Percentiles rank a stretch among this genome's conserved stretches.
Conservation (phyloP, 2,113 vertebrate genomes). For the Platichthys flesus region DNA sequence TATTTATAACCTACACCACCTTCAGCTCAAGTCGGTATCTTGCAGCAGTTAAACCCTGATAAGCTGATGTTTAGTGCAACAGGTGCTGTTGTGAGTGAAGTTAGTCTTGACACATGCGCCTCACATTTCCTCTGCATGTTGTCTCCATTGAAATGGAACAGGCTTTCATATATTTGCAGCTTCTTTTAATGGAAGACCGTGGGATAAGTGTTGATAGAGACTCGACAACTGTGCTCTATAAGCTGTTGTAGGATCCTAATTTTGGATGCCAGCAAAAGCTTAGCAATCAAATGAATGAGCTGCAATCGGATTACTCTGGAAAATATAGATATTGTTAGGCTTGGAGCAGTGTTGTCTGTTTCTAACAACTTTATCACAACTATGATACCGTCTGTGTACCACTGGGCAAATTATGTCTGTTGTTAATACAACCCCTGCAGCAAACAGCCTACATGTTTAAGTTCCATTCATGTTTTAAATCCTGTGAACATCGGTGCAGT, state of each 20-base stretch:
- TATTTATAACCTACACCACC: background rate
- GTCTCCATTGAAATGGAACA: background rate
- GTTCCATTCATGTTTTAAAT: background rate
- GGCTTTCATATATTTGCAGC: background rate
- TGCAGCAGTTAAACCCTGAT: background rate
- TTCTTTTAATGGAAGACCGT: background rate
- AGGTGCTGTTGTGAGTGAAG: background rate
- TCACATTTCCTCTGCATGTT: background rate
- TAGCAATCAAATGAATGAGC: conserved; percentile 22
- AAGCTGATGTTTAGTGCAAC: background rate
- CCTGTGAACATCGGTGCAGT: background rate
- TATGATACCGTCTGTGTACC: too few relatives aligned
- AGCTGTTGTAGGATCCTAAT: conserved; percentile 3
- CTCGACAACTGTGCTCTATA: background rate
- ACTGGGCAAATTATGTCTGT: too few relatives aligned
- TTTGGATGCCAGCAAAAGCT: conserved; percentile 16
- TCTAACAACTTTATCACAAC: background rate
- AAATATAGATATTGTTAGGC: background rate
- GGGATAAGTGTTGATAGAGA: background rate
- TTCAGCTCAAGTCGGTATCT: background rate
- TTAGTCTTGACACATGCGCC: background rate
- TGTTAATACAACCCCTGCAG: too few relatives aligned
- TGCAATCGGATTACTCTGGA: conserved; percentile 19
- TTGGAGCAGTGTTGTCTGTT: background rate
- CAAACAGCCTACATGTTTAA: too few relatives aligned